Percentiles rank a stretch among this genome's conserved stretches.
Evolutionary conservation across 35 echinoderm and acorn worm species (phyloP).

Genomic region (Stichopus chloronotus): DNA sequence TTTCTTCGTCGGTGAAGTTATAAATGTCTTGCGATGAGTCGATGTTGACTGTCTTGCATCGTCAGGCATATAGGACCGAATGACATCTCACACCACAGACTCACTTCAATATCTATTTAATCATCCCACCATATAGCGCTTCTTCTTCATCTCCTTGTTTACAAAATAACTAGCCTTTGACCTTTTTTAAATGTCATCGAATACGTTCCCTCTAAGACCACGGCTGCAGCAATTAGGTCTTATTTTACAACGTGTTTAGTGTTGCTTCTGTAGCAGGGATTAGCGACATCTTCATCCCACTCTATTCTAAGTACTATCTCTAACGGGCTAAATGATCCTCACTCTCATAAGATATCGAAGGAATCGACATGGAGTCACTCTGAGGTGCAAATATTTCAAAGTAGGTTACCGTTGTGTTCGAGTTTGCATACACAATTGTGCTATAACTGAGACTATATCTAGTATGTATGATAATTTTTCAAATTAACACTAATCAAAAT

Average conservation of each 20-base stretch:
- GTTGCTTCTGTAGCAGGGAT: too few relatives aligned
- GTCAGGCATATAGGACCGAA: background rate
- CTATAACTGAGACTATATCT: too few relatives aligned
- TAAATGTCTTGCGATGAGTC: background rate
- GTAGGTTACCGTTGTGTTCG: too few relatives aligned
- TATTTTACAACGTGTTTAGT: background rate
- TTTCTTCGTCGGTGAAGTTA: background rate
- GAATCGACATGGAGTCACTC: too few relatives aligned
- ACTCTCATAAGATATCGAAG: background rate
- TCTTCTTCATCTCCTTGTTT: background rate
- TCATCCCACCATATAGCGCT: background rate
- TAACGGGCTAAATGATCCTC: background rate
- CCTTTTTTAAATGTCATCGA: background rate
- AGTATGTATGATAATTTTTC: too few relatives aligned
- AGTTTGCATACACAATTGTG: too few relatives aligned
- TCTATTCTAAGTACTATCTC: background rate
- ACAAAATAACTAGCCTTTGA: background rate
- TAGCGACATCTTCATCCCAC: background rate
- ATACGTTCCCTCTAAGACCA: background rate
- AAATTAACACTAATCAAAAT: too few relatives aligned
- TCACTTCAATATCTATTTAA: background rate
- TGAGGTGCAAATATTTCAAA: too few relatives aligned
- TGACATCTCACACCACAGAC: background rate
- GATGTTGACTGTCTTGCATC: background rate
- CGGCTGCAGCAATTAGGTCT: background rate